These are phyloP conservation scores for Tachysurus vachellii DNA, from an alignment of 2,113 vertebrate species.

Conservation along the genomic window DNA sequence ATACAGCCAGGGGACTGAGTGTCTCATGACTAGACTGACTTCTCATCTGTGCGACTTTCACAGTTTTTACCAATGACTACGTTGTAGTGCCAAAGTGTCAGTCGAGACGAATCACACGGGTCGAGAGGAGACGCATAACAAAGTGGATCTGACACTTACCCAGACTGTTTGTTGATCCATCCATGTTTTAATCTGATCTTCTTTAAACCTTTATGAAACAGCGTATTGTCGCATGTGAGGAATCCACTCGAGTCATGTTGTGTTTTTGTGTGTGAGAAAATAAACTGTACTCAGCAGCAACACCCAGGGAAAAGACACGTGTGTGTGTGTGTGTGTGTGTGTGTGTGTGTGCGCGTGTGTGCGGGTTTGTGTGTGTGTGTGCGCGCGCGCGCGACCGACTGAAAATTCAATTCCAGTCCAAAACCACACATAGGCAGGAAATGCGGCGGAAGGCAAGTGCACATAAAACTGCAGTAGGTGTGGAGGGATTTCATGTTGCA, in stretches of 20 bases:
- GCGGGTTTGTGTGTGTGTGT: background rate
- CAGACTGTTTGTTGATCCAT: slow-evolving; percentile 33
- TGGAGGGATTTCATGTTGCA: background rate
- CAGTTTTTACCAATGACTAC: background rate
- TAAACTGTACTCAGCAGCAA: slow-evolving; percentile 24
- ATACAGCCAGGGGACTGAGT: background rate
- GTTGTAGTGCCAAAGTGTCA: background rate
- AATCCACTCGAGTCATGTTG: background rate
- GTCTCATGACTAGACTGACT: background rate
- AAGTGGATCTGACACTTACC: slow-evolving; percentile 11
- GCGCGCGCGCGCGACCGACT: background rate
- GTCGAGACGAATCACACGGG: background rate
- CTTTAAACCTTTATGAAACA: slow-evolving; percentile 34
- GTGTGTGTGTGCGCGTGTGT: background rate
- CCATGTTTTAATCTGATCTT: background rate
- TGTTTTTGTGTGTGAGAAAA: slow-evolving; percentile 37
- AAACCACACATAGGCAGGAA: slow-evolving; percentile 47
- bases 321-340: background rate
- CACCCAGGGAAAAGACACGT: background rate
- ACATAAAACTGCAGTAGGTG: background rate
- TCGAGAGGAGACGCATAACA: background rate
- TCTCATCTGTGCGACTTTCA: background rate
- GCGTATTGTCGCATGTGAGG: slow-evolving; percentile 14
- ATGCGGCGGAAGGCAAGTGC: slow-evolving; percentile 48
- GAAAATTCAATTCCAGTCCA: slow-evolving; percentile 24